phyloP scores from a whole-genome alignment of 2,113 vertebrate species.

The Chaetodon trifascialis region DNA sequence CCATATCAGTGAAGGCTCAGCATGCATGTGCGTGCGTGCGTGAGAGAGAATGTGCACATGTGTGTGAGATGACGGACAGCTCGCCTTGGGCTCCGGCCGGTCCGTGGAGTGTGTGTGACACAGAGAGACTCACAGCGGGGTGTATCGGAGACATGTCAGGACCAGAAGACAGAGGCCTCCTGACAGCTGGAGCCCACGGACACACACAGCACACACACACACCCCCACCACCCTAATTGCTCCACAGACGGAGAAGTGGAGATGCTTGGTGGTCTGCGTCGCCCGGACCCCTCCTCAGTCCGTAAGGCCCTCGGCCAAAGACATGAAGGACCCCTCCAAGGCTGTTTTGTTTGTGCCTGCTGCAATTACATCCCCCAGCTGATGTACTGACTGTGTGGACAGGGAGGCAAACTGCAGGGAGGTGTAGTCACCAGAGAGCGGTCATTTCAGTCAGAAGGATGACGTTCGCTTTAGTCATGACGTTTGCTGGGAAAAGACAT shows the following conservation, averaged over 20 bases:
- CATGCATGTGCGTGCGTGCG: slow-evolving; percentile 46
- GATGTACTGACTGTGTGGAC: slow-evolving; percentile 64
- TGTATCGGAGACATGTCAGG: slow-evolving; percentile 82
- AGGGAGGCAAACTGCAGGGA: slow-evolving; percentile 50
- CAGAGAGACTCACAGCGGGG: slow-evolving; percentile 76
- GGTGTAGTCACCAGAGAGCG: slow-evolving; percentile 54
- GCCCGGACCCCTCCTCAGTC: slow-evolving; percentile 65
- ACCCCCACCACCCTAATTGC: slow-evolving; percentile 80
- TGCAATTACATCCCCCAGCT: slow-evolving; percentile 81
- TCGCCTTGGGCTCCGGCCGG: slow-evolving; percentile 70
- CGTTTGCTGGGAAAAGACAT: slow-evolving; percentile 11
- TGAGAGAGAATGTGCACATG: slow-evolving; percentile 1
- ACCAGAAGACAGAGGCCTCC: slow-evolving; percentile 80
- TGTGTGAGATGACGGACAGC: slow-evolving; percentile 76
- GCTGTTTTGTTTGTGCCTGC: slow-evolving; percentile 78
- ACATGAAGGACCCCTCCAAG: slow-evolving; percentile 76
- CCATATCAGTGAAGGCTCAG: slow-evolving; percentile 62
- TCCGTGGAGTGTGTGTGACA: slow-evolving; percentile 74
- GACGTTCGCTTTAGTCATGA: slow-evolving; percentile 51
- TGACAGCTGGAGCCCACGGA: slow-evolving; percentile 82
- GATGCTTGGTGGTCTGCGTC: slow-evolving; percentile 59
- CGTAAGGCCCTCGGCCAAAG: slow-evolving; percentile 72
- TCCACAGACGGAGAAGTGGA: slow-evolving; percentile 69
- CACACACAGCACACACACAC: slow-evolving; percentile 37
- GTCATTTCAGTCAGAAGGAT: slow-evolving; percentile 33